phyloP scores from a whole-genome alignment of 2,797 vertebrate genomes.

The Botia kubotai region DNA sequence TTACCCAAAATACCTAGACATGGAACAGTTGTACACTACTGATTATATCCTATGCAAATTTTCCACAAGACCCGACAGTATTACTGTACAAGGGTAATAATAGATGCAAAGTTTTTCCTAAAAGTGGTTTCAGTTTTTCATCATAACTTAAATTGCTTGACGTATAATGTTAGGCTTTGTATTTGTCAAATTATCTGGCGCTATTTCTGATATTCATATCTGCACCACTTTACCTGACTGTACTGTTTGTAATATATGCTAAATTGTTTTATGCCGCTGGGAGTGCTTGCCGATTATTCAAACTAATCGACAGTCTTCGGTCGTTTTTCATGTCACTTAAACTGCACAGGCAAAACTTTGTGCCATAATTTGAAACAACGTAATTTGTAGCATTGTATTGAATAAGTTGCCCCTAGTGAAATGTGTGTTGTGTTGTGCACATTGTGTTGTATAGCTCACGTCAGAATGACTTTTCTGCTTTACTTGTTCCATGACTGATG shows the following conservation, averaged over 20 bases:
- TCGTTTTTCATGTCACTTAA: constrained; percentile 15
- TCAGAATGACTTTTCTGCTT: not conserved
- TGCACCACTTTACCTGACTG: not conserved
- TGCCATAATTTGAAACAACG: constrained; percentile 6
- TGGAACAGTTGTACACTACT: not conserved
- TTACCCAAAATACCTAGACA: not conserved
- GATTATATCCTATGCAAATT: not conserved
- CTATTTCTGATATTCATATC: not conserved
- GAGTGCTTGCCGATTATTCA: not conserved
- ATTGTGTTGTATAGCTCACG: not conserved
- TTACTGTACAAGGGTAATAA: not conserved
- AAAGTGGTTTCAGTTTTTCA: not conserved
- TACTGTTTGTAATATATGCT: constrained; percentile 8
- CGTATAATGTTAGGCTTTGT: not conserved
- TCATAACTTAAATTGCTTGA: not conserved
- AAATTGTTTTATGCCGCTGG: not conserved
- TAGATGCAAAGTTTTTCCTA: not conserved
- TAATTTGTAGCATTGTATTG: constrained; percentile 9
- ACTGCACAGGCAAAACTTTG: not conserved
- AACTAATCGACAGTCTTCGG: constrained; percentile 22
- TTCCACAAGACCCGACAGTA: not conserved
- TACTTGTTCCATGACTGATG: constrained; percentile 19
- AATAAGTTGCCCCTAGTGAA: not conserved
- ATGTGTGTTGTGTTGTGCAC: not conserved
- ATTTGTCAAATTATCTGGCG: constrained; percentile 7